Percentiles rank a stretch among this genome's conserved stretches.
Evolutionary conservation across 2,113 vertebrate genomes (phyloP).

Genomic region (Scomber scombrus): DNA sequence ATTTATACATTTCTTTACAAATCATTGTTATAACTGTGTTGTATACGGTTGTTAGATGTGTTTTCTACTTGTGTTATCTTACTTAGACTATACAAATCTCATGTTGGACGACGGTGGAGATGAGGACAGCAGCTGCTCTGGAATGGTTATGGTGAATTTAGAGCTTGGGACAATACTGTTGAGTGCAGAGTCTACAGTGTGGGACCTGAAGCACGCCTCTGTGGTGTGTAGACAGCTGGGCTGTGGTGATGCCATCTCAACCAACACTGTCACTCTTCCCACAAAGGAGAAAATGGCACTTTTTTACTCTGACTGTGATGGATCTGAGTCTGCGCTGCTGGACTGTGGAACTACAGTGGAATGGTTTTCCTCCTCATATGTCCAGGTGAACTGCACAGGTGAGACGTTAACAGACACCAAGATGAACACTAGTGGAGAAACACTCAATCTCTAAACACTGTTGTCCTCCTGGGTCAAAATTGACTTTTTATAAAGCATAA

Average conservation of each 20-base stretch:
- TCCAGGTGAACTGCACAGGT: slow-evolving; percentile 15
- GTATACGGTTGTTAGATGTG: neutral
- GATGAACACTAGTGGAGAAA: too few species aligned
- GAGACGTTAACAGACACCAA: neutral
- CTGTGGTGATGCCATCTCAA: slow-evolving; percentile 9
- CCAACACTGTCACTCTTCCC: neutral
- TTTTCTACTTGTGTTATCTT: neutral
- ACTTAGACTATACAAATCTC: neutral
- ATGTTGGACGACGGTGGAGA: neutral
- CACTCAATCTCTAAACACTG: too few species aligned
- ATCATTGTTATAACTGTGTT: neutral
- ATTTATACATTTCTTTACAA: neutral
- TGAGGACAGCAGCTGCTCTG: neutral
- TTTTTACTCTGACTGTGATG: slow-evolving; percentile 45
- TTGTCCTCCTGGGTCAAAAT: too few species aligned
- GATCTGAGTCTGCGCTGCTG: slow-evolving; percentile 14
- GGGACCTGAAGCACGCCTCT: slow-evolving; percentile 41
- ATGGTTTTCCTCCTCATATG: neutral
- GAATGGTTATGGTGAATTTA: accelerated
- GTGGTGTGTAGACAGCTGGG: slow-evolving; percentile 41
- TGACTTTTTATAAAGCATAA: too few species aligned
- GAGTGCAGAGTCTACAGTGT: neutral
- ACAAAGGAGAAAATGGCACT: neutral
- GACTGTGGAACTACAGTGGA: slow-evolving; percentile 2
- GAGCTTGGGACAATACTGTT: neutral